A percentile compares a stretch with the other conserved stretches of the same genome.
Evolutionary conservation across 2,797 vertebrate genomes (phyloP).

Genomic region (Denticeps clupeoides): DNA sequence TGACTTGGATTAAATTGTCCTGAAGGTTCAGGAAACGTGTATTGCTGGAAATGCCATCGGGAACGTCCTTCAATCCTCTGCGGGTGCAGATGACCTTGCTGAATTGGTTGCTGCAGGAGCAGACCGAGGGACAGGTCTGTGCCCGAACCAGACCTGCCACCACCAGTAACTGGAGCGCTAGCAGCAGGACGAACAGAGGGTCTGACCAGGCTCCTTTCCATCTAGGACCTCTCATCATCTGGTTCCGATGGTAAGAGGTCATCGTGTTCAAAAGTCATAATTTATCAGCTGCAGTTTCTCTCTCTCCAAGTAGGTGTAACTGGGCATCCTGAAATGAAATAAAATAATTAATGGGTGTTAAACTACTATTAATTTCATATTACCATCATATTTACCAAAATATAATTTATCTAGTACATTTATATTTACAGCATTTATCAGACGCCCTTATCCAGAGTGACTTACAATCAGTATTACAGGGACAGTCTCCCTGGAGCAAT

Average conservation of each 20-base stretch:
- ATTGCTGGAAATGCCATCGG: conserved; percentile 96
- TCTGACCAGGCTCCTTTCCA: conserved; percentile 98
- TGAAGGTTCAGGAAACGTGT: conserved; percentile 95
- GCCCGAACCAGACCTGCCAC: conserved; percentile 92
- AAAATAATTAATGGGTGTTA: conserved; percentile 14
- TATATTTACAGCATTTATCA: too few relatives aligned
- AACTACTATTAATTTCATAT: not conserved
- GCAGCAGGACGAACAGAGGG: conserved; percentile 94
- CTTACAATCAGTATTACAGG: too few relatives aligned
- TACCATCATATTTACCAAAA: not conserved
- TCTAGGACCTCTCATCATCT: conserved; percentile 99
- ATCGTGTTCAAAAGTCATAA: conserved; percentile 99
- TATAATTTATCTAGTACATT: too few relatives aligned
- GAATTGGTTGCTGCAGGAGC: conserved; percentile 98
- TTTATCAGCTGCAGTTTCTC: conserved; percentile 87
- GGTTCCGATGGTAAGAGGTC: conserved; percentile 97
- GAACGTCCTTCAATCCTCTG: conserved; percentile 88
- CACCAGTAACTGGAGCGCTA: conserved; percentile 95
- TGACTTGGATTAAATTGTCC: conserved; percentile 97
- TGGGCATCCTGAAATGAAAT: conserved; percentile 32
- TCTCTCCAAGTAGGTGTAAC: conserved; percentile 43
- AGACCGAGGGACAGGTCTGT: conserved; percentile 94
- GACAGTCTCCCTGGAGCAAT: too few relatives aligned
- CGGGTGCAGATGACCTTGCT: conserved; percentile 97
- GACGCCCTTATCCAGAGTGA: too few relatives aligned